Evolutionary conservation across 2,888 invertebrate species (phyloP), one percentile per base, ranked within the genome.

Genomic region (Aphidoletes aphidimyza): DNA sequence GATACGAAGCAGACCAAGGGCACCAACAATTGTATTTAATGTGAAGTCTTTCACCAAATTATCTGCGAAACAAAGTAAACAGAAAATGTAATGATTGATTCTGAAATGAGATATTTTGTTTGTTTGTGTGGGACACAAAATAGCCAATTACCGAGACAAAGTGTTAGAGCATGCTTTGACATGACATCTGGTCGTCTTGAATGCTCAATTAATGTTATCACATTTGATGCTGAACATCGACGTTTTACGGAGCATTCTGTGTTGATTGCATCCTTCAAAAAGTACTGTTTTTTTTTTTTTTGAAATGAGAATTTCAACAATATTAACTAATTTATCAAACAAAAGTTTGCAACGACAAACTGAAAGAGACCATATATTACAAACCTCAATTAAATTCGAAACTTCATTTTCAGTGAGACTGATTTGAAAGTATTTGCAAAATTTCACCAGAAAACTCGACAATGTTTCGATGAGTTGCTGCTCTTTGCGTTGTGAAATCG

Each of bases 201-300:
- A 90, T 96, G 93, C 85, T 94, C 92, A 89, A 97, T 96, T 85
- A 97, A 92, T 85, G 94, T 93, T 54, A 96, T 93, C 85, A 97
- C 93, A 89, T 96, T 95, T 84, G 92, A 93, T 0, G 97, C 94
- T 42, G 96, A 94, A 36, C 96, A 94, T 86, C 98, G 92, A 85
- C 97, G 92, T 85, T 96, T 93, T 1, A 94, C 94, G 5, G 97
- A 94, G 86, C 95, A 94, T 19, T 90, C 89, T 0, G 88, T 87
- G 85, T 1, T 37, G 8, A 87, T 88, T 85, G 89, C 89, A 86
- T 89, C 89, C 86, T 89, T 93, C 83, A 90, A 87, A 86, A 90
- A 90, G 86, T 87, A 88, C 90, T 90, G 34, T 54, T 54, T 78
- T n/a, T n/a, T n/a, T n/a, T n/a, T n/a, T n/a, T n/a, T n/a, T n/a